phyloP scores from a whole-genome alignment of 2,888 invertebrate genomes.

The Choristoneura rosaceana region DNA sequence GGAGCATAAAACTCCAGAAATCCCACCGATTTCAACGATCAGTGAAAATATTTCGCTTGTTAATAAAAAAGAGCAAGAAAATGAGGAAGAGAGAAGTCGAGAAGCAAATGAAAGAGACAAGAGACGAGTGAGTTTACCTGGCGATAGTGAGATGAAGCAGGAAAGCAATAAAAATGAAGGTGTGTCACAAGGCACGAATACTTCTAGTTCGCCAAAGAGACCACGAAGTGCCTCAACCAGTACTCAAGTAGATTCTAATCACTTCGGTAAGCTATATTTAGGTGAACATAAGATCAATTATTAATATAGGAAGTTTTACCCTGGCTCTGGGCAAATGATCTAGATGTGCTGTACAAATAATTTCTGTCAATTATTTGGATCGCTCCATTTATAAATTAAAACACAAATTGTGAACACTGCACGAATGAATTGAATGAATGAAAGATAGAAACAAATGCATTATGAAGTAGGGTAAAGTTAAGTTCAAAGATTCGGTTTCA shows the following conservation, averaged over 20 bases:
- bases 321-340: too few species aligned
- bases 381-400: too few species aligned
- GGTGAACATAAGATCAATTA: not conserved
- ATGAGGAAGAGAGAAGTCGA: slow-evolving; percentile 65
- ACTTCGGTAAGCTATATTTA: slow-evolving; percentile 88
- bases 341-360: too few species aligned
- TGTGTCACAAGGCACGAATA: slow-evolving; percentile 73
- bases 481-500: too few species aligned
- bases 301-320: too few species aligned
- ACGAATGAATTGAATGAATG: too few species aligned
- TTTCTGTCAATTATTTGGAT: too few species aligned
- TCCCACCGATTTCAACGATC: slow-evolving; percentile 90
- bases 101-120: slow-evolving; percentile 79
- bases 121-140: slow-evolving; percentile 87
- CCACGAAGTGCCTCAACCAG: slow-evolving; percentile 92
- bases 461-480: too few species aligned
- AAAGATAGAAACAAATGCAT: too few species aligned
- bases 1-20: slow-evolving; percentile 81
- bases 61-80: slow-evolving; percentile 71
- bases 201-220: slow-evolving; percentile 87
- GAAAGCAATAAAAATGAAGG: slow-evolving; percentile 72
- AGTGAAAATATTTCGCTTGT: slow-evolving; percentile 88
- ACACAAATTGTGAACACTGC: too few species aligned
- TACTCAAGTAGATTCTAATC: slow-evolving; percentile 93
- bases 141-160: slow-evolving; percentile 78